phyloP scores from a whole-genome alignment of 2,113 vertebrate genomes.

The Hiodon tergisus region DNA sequence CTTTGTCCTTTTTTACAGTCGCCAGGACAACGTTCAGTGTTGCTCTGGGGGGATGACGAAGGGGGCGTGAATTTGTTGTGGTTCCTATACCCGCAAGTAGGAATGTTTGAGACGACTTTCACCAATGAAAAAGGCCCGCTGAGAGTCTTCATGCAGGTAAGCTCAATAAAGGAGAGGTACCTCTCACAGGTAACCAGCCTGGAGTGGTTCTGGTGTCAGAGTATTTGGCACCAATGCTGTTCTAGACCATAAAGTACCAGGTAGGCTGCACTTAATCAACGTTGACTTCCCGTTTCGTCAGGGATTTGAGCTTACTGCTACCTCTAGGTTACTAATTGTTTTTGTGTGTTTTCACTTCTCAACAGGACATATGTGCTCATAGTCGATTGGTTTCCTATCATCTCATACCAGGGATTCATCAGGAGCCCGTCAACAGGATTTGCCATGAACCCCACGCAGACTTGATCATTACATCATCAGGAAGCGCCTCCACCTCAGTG shows the following conservation, averaged over 20 bases:
- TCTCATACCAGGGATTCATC: slow-evolving; percentile 14
- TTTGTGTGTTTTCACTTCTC: background rate
- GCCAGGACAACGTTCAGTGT: slow-evolving; percentile 38
- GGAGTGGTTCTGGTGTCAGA: background rate
- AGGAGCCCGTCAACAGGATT: slow-evolving; percentile 45
- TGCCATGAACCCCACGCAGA: slow-evolving; percentile 33
- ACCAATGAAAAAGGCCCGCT: slow-evolving; percentile 30
- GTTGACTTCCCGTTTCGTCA: background rate
- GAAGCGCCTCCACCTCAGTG: slow-evolving; percentile 40
- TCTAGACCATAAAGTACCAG: background rate
- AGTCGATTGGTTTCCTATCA: slow-evolving; percentile 37
- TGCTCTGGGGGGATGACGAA: slow-evolving; percentile 51
- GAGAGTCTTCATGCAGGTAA: slow-evolving; percentile 50
- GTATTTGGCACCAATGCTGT: background rate
- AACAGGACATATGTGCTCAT: slow-evolving; percentile 41
- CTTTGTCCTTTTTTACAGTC: slow-evolving; percentile 24
- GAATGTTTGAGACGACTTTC: slow-evolving; percentile 48
- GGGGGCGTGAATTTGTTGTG: slow-evolving; percentile 49
- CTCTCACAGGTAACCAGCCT: background rate
- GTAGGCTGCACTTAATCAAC: background rate
- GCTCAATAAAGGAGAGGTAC: background rate
- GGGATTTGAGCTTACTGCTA: background rate
- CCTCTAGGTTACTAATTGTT: background rate
- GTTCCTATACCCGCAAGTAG: slow-evolving; percentile 45
- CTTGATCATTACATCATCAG: slow-evolving; percentile 39